Evolutionary conservation across 2,888 invertebrate genomes (phyloP).

Genomic region (Atrina japonica): DNA sequence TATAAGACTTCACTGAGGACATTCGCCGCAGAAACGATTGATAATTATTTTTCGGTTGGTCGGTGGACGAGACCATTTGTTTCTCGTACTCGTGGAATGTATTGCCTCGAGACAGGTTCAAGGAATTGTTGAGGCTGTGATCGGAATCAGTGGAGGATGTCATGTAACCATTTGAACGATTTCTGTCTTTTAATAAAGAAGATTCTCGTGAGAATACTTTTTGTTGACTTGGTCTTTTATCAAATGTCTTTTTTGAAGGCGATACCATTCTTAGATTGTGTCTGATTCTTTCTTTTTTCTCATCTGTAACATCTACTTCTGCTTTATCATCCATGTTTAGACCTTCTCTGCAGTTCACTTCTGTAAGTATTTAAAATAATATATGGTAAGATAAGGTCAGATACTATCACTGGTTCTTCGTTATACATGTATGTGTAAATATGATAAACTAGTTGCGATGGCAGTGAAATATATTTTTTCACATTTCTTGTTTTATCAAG

Average conservation of each 20-base stretch:
- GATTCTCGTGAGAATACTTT: not conserved
- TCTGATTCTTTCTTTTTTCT: conserved; percentile 28
- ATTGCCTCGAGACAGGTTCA: not conserved
- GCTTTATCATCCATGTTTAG: not conserved
- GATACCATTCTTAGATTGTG: conserved; percentile 37
- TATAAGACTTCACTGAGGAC: conserved; percentile 21
- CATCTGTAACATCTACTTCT: not conserved
- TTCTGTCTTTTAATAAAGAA: not conserved
- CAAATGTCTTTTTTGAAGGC: conserved; percentile 6
- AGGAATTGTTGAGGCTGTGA: not conserved
- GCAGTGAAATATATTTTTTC: no score
- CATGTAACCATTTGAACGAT: not conserved
- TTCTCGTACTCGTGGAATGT: conserved; percentile 14
- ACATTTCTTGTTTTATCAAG: no score
- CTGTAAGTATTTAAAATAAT: not conserved
- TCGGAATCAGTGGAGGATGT: conserved; percentile 3
- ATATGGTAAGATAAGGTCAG: not conserved
- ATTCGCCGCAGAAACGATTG: conserved; percentile 11
- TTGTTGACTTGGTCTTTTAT: no score
- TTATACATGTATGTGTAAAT: no score
- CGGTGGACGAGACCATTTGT: conserved; percentile 8
- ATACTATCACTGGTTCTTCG: no score
- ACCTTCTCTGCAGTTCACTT: not conserved
- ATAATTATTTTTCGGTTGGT: not conserved
- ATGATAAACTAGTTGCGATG: no score